Evolutionary conservation across 2,888 invertebrate species (phyloP), one percentile per base, ranked within the genome.

Genomic region (Cremastobaeus sp.): DNA sequence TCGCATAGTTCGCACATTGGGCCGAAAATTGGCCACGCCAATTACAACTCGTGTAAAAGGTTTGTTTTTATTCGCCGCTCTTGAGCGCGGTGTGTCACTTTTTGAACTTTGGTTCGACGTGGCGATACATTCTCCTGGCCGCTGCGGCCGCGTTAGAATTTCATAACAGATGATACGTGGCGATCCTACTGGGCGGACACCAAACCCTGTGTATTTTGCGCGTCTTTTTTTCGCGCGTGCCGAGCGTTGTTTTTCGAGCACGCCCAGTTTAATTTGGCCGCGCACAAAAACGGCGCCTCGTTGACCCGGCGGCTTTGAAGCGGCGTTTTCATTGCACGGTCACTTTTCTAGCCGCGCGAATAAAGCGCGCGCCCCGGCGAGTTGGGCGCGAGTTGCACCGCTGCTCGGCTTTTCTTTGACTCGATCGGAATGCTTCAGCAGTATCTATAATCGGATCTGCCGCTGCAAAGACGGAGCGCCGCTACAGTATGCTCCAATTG

Each of bases 391-490:
- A 30, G 18, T 32, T 14, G 11, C 43, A 5, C 12, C 62, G 62
- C 41, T 41, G 41, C 21, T 55, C 43, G 59, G 59, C 59, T 68
- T 57, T 68, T 68, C 68, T 52, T 59, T 59, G 59, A 68, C 68
- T 59, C 43, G 48, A 48, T 66, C 28, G 66, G 55, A 50, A 54
- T 43, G 35, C 55, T 35, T 39, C 18, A 52, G 50, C 59, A 57
- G 52, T 52, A 68, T 59, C 52, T 68, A 52, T 59, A 68, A 68
- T 68, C 68, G 68, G 68, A 68, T 68, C 52, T 50, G 37, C 45
- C 3, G 5, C 21, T 18, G 45, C 37, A 47, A 50, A 54, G 39
- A 11, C 34, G 34, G 43, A 52, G 48, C 17, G 35, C 43, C 57
- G 45, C 45, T 57, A 35, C 55, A 57, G 37, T 47, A 48, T 48